phyloP scores from a whole-genome alignment of 2,797 vertebrate species.

The Sebastes vulpes region DNA sequence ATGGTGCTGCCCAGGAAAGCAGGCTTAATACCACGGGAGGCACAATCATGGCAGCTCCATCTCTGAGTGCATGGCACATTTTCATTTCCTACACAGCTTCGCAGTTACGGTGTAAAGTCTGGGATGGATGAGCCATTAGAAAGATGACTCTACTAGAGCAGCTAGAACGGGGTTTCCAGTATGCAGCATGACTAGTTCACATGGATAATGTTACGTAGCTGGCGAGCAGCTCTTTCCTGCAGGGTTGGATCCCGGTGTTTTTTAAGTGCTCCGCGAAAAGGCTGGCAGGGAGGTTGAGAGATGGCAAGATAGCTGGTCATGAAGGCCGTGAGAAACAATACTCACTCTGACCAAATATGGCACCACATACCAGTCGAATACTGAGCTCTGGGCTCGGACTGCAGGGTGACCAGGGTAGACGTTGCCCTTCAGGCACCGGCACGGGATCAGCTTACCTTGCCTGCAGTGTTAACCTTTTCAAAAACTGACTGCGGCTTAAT shows the following conservation, averaged over 20 bases:
- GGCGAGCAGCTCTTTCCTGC: neutral
- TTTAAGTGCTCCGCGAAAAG: slow-evolving; percentile 3
- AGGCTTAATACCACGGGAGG: slow-evolving; percentile 63
- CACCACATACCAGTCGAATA: slow-evolving; percentile 56
- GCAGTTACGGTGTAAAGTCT: neutral
- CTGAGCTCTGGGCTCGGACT: slow-evolving; percentile 33
- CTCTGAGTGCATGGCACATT: slow-evolving; percentile 8
- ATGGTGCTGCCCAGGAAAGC: slow-evolving; percentile 74
- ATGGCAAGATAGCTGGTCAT: slow-evolving; percentile 29
- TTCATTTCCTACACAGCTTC: neutral
- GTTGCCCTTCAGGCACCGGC: slow-evolving; percentile 60
- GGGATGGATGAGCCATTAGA: neutral
- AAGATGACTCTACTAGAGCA: neutral
- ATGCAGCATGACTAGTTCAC: slow-evolving; percentile 5
- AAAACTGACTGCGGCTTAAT: slow-evolving; percentile 51
- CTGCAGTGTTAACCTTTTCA: slow-evolving; percentile 66
- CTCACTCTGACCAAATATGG: slow-evolving; percentile 52
- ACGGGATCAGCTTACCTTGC: slow-evolving; percentile 70
- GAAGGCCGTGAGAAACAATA: slow-evolving; percentile 39
- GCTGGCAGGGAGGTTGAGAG: slow-evolving; percentile 20
- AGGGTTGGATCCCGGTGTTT: slow-evolving; percentile 1
- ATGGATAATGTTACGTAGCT: neutral
- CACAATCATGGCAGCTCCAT: slow-evolving; percentile 31
- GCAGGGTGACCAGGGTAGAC: slow-evolving; percentile 30
- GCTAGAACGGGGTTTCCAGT: neutral